phyloP scores from a whole-genome alignment of 2,113 vertebrate species.

The Platichthys stellatus region DNA sequence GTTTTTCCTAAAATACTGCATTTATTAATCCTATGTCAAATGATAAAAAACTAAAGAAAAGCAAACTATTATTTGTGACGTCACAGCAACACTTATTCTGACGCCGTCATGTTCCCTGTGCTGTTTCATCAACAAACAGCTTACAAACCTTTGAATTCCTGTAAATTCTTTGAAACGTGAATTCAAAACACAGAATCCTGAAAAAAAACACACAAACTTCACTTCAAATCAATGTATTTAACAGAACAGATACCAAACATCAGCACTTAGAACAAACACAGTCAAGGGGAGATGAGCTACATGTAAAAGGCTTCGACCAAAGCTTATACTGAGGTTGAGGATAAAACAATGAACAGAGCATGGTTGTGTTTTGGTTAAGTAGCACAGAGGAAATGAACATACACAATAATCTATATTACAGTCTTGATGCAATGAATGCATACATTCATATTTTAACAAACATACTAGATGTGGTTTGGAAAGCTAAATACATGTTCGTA shows the following conservation, averaged over 20 bases:
- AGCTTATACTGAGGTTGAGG: neutral
- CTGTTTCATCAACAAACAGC: no score
- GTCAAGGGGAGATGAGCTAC: slow-evolving; percentile 20
- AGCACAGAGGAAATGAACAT: slow-evolving; percentile 39
- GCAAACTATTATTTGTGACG: no score
- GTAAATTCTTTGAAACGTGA: no score
- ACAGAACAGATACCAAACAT: slow-evolving; percentile 56
- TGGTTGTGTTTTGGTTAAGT: slow-evolving; percentile 42
- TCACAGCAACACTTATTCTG: no score
- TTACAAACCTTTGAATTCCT: no score
- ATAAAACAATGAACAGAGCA: neutral
- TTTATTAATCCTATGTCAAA: neutral
- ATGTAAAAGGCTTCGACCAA: slow-evolving; percentile 1
- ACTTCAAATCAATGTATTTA: slow-evolving; percentile 58
- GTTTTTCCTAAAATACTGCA: no score
- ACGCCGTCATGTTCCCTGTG: no score
- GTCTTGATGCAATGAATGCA: slow-evolving; percentile 40
- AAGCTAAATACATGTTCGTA: slow-evolving; percentile 42
- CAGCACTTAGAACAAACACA: slow-evolving; percentile 58
- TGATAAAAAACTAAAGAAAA: neutral
- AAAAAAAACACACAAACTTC: slow-evolving; percentile 1
- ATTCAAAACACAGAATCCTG: neutral
- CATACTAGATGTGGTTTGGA: slow-evolving; percentile 52
- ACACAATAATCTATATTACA: slow-evolving; percentile 34
- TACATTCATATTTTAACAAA: slow-evolving; percentile 54